Conservation (phyloP, 2,113 vertebrate species). For the Geococcyx californianus region DNA sequence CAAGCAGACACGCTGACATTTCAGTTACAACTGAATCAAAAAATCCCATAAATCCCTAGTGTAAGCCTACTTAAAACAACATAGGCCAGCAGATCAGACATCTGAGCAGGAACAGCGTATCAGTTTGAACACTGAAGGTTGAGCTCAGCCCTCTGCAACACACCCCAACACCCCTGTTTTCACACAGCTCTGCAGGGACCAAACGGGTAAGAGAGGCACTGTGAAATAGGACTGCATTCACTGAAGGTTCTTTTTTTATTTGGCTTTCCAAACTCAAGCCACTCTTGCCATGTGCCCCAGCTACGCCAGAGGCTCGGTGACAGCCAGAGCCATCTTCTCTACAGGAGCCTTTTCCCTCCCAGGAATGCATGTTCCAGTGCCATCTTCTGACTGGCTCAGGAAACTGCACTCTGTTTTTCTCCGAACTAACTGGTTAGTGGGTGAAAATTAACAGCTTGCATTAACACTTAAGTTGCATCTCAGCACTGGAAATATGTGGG, state of each 20-base stretch:
- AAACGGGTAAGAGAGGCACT: rapidly evolving
- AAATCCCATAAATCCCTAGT: not conserved
- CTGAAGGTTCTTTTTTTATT: not conserved
- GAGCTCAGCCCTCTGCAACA: not conserved
- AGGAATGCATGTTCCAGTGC: not conserved
- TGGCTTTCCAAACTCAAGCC: not conserved
- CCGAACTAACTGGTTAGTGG: not conserved
- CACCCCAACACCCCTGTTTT: not conserved
- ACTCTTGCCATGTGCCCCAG: not conserved
- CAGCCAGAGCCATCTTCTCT: not conserved
- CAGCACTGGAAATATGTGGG: rapidly evolving
- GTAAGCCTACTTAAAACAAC: not conserved
- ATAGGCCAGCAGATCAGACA: not conserved
- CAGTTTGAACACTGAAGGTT: not conserved
- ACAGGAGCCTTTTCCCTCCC: not conserved
- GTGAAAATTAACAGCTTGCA: not conserved
- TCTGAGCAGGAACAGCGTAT: not conserved
- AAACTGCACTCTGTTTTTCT: not conserved
- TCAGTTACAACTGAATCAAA: not conserved
- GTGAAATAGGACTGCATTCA: not conserved
- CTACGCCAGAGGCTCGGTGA: rapidly evolving
- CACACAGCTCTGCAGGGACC: not conserved
- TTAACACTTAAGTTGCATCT: rapidly evolving
- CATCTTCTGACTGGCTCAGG: not conserved
- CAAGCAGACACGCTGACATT: not conserved